Percentiles rank a stretch among this genome's conserved stretches.
Evolutionary conservation across 2,888 invertebrate species (phyloP).

Genomic region (Psococerastis gibbosa): DNA sequence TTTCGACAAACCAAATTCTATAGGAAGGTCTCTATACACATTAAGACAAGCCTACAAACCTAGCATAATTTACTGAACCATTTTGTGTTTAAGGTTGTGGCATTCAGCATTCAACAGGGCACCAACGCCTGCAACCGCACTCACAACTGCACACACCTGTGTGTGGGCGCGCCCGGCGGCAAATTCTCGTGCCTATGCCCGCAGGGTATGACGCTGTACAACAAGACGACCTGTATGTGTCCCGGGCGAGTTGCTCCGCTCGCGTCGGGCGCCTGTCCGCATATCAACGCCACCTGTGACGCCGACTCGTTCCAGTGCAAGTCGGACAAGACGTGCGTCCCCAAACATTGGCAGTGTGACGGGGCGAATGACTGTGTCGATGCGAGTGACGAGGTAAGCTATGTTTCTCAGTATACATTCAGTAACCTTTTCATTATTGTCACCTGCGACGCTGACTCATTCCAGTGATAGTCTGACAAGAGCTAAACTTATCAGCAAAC

Average conservation of each 20-base stretch:
- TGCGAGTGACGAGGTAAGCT: conserved; percentile 35
- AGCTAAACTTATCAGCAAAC: too few species aligned
- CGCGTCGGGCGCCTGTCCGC: conserved; percentile 49
- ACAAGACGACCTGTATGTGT: conserved; percentile 49
- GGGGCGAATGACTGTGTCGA: conserved; percentile 48
- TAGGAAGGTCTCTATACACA: too few species aligned
- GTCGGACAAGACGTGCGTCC: conserved; percentile 36
- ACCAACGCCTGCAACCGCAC: conserved; percentile 46
- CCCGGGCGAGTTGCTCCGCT: conserved; percentile 43
- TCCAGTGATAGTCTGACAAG: conserved; percentile 35
- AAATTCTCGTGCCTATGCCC: conserved; percentile 59
- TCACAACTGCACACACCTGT: conserved; percentile 49
- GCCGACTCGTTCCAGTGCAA: conserved; percentile 37
- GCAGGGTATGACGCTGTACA: conserved; percentile 40
- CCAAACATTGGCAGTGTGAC: conserved; percentile 42
- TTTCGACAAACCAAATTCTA: too few species aligned
- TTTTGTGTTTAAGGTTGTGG: conserved; percentile 34
- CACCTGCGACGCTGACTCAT: conserved; percentile 35
- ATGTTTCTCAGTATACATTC: too few species aligned
- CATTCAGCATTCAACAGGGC: conserved; percentile 54
- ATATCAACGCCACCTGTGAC: conserved; percentile 35
- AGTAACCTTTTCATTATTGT: too few species aligned
- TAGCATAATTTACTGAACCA: too few species aligned
- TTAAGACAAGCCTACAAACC: too few species aligned
- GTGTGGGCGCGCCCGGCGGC: conserved; percentile 52